phyloP scores from a whole-genome alignment of 2,888 invertebrate genomes.

The Hydropsyche betteni region DNA sequence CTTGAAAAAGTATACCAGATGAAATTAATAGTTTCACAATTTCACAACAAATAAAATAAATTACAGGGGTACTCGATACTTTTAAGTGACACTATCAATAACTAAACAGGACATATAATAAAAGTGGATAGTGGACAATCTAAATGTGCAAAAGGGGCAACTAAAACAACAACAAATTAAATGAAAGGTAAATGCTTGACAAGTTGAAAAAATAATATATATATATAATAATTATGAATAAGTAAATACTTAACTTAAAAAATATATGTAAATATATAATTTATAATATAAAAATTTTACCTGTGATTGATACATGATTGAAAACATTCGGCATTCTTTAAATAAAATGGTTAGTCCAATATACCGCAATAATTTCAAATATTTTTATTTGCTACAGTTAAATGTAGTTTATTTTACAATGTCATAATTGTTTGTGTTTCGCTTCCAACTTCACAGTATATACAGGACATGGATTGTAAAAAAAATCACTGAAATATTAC shows the following conservation, averaged over 20 bases:
- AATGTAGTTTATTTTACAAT: constrained; percentile 46
- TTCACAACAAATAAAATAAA: neutral
- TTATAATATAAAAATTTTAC: constrained; percentile 44
- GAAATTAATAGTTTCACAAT: neutral
- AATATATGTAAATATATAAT: constrained; percentile 30
- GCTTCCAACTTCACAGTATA: constrained; percentile 42
- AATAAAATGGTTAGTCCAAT: constrained; percentile 44
- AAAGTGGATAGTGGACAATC: neutral
- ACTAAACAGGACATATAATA: neutral
- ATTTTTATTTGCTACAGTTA: constrained; percentile 48
- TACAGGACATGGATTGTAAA: constrained; percentile 44
- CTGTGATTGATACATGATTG: constrained; percentile 38
- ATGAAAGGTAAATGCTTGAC: neutral
- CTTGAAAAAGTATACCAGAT: constrained; percentile 10
- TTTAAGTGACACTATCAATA: neutral
- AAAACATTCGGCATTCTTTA: constrained; percentile 27
- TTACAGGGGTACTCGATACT: neutral
- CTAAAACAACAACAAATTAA: neutral
- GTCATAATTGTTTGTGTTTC: constrained; percentile 42
- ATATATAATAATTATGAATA: neutral
- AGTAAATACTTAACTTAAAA: constrained; percentile 33
- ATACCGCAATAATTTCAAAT: constrained; percentile 43
- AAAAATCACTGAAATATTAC: constrained; percentile 44
- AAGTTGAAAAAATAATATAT: constrained; percentile 5
- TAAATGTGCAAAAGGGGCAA: neutral